Evolutionary conservation across 2,113 vertebrate species (phyloP), one percentile per base, ranked within the genome.

Genomic region (Lepisosteus oculatus): DNA sequence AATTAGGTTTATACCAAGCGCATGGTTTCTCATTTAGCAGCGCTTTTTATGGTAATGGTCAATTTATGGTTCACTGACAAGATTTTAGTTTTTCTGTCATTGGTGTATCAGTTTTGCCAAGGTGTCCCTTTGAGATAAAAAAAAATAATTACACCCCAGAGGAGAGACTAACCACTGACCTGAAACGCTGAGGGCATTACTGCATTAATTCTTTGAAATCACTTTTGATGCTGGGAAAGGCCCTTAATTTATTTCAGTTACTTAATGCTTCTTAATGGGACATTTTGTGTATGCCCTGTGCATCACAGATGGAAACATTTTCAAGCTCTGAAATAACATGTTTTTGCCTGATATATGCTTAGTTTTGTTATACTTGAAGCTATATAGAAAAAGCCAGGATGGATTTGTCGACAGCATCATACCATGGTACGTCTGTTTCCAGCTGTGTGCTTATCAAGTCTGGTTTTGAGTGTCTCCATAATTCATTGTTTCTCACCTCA

Each of bases 1-100:
- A 93, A 94, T 94, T 90, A 93, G 91, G 92, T 93, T 92, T 91
- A 93, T 89, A 86, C 86, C 80, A 80, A 90, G 84, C 89, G 88
- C 88, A 87, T 90, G 90, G 87, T 89, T 90, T 92, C 87, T 90
- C 85, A 86, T 91, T 90, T 92, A 90, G 89, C 76, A 83, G 80
- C 79, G 87, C 81, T 93, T 87, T 90, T 88, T 90, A 92, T 92
- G 90, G 88, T 89, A 90, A 92, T 90, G 93, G 90, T 93, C 93
- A 92, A 86, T 91, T 84, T 90, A 85, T 87, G 86, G 88, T 92
- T 91, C 83, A 84, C 76, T 81, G 88, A 83, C 83, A 87, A 84
- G 86, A 85, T 87, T 85, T 79, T 62, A 44, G 77, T 77, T 72
- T 76, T 90, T 90, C 80, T 87, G 83, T 90, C 80, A 85, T 76